Evolutionary conservation across 2,888 invertebrate species (phyloP), one percentile per base, ranked within the genome.

Genomic region (Oligia latruncula): DNA sequence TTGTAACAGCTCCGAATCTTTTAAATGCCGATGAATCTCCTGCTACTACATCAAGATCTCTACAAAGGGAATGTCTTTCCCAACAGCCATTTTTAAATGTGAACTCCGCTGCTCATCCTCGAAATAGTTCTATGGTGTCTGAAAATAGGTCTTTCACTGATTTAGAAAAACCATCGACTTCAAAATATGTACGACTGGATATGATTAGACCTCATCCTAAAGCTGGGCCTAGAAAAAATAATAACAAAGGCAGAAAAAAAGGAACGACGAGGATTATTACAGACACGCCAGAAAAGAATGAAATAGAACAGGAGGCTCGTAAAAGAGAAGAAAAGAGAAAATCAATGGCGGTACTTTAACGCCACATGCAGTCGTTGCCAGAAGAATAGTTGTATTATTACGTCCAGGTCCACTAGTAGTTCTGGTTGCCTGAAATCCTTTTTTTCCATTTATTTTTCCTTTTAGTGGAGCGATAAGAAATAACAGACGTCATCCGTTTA

Each of bases 241-340:
- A 67, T 62, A 71, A 52, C 64, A 89, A 78, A 75, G 85, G 85
- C 29, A 77, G 83, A 35, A 88, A 89, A 81, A 87, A 87, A 83
- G 87, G 86, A 43, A 35, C 66, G 40, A 83, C 87, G 40, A 86
- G 71, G 73, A 86, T 88, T 74, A 68, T 90, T 58, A 90, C 88
- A 29, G 88, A 89, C 70, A 88, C 84, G 70, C 88, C 89, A 3
- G 88, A 88, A 83, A 88, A 87, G 78, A 67, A 81, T n/a, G 71
- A 64, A 58, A 64, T 83, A 58, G 78, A 81, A 77, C 70, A 82
- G 66, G 82, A 82, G 58, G 62, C 40, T 78, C 62, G 71, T 55
- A 62, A 66, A 71, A 79, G 52, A 70, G 71, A 79, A 75, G 55
- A 71, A 70, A 65, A 75, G 55, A 72, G 64, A 75, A 66, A 64